Percentiles rank a stretch among this genome's conserved stretches.
Evolutionary conservation across 2,888 invertebrate species (phyloP).

Genomic region (Frankliniella intonsa): DNA sequence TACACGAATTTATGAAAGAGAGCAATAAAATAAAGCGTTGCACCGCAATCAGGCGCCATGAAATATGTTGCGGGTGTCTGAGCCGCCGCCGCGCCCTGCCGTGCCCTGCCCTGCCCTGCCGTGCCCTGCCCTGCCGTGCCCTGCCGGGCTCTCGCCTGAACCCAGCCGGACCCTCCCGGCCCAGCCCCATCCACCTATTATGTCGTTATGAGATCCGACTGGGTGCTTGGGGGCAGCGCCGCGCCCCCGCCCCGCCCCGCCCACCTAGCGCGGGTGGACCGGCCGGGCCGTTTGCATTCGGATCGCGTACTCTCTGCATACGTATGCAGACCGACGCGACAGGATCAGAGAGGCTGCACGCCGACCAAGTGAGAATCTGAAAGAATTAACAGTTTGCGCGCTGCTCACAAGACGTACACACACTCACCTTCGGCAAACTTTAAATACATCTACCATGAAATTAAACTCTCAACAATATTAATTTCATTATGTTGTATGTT

Average conservation of each 20-base stretch:
- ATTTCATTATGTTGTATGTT: too few relatives aligned
- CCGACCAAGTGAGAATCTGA: too few relatives aligned
- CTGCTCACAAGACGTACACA: too few relatives aligned
- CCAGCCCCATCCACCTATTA: conserved; percentile 12
- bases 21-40: conserved; percentile 25
- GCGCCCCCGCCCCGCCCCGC: background rate
- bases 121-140: background rate
- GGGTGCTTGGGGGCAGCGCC: background rate
- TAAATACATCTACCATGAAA: too few relatives aligned
- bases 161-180: background rate
- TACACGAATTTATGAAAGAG: conserved; percentile 25
- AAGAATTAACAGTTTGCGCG: too few relatives aligned
- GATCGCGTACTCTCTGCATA: too few relatives aligned
- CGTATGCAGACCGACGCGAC: too few relatives aligned
- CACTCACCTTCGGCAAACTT: too few relatives aligned
- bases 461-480: too few relatives aligned
- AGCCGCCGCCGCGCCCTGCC: background rate
- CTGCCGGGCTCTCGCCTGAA: background rate
- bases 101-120: background rate
- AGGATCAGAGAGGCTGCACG: too few relatives aligned
- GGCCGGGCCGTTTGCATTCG: too few relatives aligned
- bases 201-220: conserved; percentile 16
- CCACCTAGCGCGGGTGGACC: background rate
- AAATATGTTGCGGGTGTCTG: conserved; percentile 26
- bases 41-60: conserved; percentile 23